Base-by-base conservation (phyloP, 2,113 vertebrate genomes). In the Oxyruncus cristatus region DNA sequence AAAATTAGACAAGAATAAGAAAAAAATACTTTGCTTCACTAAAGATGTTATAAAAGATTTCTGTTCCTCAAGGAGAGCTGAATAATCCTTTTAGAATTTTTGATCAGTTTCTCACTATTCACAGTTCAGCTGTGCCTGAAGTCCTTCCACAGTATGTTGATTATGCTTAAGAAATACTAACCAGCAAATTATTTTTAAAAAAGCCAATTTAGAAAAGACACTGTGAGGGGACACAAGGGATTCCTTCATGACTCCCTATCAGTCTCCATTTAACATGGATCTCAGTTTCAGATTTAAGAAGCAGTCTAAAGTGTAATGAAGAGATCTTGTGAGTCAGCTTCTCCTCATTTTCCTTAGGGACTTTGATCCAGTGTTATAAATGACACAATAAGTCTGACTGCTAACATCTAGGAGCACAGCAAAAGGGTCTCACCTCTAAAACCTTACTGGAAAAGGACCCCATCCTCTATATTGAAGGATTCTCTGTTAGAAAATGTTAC, bases 251-350 rank as follows among this genome's bases (percentile, higher is more conserved):
- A 71, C 13, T 5, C 13, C 8, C 8, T 56, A 46, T 10, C 14
- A 42, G 13, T 55, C 26, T 44, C n/a, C 13, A 15, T 76, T 84
- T 76, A 72, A 33, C 59, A 41, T 23, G 50, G 44, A 66, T 49
- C 41, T 90, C 61, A 44, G 15, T 44, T n/a, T n/a, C 53, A 91
- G 23, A 39, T 67, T 89, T 89, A 81, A 77, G 37, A 30, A 91
- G 3, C 37, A n/a, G 2, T 28, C 5, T 39, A 53, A 76, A 95
- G 27, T n/a, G 11, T 42, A 65, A 83, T 5, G 32, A 56, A 72
- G 58, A 66, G n/a, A 73, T 6, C 8, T 49, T 94, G 47, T 85
- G 49, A 65, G 39, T 65, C 44, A 88, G 15, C 50, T 90, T 66
- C 30, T 87, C 15, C 42, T 62, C 27, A 58, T 52, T 88, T 79